Base-by-base conservation (phyloP, 30 jellyfish, hydroid and myxozoan species). In the Cassiopea xamachana region DNA sequence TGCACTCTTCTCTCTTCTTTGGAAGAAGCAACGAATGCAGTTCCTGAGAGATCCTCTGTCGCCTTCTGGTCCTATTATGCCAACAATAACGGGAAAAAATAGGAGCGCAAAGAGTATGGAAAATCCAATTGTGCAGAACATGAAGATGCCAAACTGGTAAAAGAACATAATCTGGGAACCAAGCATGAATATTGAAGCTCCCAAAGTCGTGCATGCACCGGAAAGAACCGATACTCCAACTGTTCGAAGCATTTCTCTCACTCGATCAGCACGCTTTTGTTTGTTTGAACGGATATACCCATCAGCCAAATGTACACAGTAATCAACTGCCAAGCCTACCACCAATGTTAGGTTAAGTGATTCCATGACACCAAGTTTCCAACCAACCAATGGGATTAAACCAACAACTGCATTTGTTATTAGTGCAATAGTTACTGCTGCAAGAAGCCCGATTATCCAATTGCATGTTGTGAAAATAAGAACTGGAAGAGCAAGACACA, bases 361-460 rank as follows among this genome's bases (percentile, higher is more conserved):
- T 84, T 95, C 99, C 98, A 95, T 87, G 44, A 95, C 98, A 17
- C 99, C 99, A 3, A 95, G 98, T 47, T 91, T 87, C 99, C 99
- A 95, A 12, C 99, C 99, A 2, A 95, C 91, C 96, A 95, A 60
- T 43, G 99, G 99, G 6, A 95, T 91, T 51, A 95, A 87, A 46
- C 99, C 98, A 47, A 95, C 99, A 15, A 95, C 99, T 10, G 97
- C 97, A 59, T 92, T 73, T 64, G 99, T 95, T n/a, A 95, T 91
- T 72, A 95, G 64, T 3, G 97, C 93, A 51, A 95, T 95, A 6
- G 97, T 89, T n/a, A 89, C 58, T 39, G 99, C 95, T 60, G 99
- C 99, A 67, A 95, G 79, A 45, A 91, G 69, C 17, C 99, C 99
- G 14, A 95, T 95, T 15, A 91, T 95, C 99, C 99, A 95, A 82